A percentile compares a stretch with the other conserved stretches of the same genome.
These are phyloP conservation scores for Hippocampus abdominalis DNA, from an alignment of 2,113 vertebrate species.

Conservation along the genomic window DNA sequence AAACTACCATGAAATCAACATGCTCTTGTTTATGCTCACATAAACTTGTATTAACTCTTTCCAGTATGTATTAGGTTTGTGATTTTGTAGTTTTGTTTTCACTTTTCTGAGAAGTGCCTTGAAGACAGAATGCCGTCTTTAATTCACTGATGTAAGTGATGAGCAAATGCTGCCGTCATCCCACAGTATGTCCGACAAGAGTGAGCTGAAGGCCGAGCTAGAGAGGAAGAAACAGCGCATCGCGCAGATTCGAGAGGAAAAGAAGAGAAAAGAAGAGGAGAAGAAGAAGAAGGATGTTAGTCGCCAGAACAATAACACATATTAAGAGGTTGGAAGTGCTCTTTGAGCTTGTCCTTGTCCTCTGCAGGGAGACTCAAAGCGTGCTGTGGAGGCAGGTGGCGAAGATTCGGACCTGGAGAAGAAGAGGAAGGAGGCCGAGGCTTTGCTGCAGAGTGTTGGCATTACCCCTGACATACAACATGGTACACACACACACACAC, in stretches of 20 bases:
- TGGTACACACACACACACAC: conserved; percentile 71
- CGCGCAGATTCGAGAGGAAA: conserved; percentile 76
- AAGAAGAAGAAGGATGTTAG: conserved; percentile 76
- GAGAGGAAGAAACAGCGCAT: conserved; percentile 77
- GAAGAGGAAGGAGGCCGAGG: conserved; percentile 95
- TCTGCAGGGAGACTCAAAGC: conserved; percentile 62
- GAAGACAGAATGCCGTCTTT: neutral
- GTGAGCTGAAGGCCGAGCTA: conserved; percentile 74
- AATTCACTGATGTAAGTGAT: neutral
- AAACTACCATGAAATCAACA: no score
- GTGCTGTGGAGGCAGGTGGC: conserved; percentile 46
- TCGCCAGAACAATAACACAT: neutral
- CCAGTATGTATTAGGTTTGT: no score
- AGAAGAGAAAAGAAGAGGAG: conserved; percentile 77
- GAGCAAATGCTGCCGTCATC: neutral
- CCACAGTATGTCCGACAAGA: conserved; percentile 74
- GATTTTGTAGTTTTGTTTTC: no score
- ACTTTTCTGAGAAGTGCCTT: no score
- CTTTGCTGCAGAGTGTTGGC: conserved; percentile 94
- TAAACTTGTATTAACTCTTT: no score
- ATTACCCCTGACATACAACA: conserved; percentile 85
- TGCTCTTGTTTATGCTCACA: no score
- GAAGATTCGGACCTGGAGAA: conserved; percentile 96
- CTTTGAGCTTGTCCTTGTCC: neutral
- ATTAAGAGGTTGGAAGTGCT: neutral